Evolutionary conservation across 1,140 invertebrate genomes (phyloP).

Genomic region (Scylla paramamosain): DNA sequence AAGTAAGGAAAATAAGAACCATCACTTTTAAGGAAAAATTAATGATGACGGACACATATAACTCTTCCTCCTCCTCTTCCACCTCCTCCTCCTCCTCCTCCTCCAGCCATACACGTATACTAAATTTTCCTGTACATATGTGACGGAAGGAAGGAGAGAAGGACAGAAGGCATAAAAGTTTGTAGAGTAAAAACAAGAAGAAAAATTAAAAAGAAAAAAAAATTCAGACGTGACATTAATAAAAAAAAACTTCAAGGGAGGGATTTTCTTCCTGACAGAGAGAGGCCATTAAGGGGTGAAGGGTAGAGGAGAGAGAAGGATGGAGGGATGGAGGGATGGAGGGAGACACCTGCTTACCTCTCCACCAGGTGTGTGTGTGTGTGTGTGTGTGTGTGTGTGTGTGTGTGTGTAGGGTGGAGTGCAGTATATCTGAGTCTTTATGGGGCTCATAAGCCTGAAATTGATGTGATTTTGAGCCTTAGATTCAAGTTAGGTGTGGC

Average conservation of each 20-base stretch:
- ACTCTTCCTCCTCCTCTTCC: no score
- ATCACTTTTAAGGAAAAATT: no score
- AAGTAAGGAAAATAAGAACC: no score
- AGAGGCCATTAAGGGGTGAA: neutral
- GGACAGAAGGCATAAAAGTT: neutral
- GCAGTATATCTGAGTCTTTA: no score
- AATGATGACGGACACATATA: no score
- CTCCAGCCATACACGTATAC: no score
- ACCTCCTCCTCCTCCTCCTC: no score
- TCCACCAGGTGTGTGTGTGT: neutral
- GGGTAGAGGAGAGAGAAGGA: neutral
- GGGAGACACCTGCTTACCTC: neutral
- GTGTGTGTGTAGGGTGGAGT: no score
- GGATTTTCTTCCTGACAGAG: neutral
- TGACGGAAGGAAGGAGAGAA: neutral
- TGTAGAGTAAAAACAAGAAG: neutral
- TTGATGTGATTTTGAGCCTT: no score
- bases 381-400: conserved; percentile 20
- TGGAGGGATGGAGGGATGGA: neutral
- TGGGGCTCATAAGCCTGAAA: no score
- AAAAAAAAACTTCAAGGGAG: neutral
- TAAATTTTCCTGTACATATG: no score
- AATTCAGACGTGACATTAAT: neutral
- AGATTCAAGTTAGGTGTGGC: no score
- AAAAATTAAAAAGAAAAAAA: neutral